These are phyloP conservation scores for Trachythela sp. DNA, from an alignment of 64 coral and sea anemone species.

Conservation along the genomic window DNA sequence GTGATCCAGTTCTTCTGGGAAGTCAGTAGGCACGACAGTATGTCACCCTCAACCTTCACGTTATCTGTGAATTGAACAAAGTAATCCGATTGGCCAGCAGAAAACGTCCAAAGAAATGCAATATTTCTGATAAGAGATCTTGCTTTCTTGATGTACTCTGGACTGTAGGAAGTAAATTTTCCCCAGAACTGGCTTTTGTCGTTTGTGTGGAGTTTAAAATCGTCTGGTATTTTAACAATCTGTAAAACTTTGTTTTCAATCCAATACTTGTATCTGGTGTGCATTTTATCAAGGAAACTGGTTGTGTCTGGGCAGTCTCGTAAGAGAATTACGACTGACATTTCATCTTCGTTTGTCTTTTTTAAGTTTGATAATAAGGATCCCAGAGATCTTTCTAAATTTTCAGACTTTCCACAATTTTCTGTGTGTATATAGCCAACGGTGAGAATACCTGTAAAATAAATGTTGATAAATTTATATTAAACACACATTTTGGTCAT, in stretches of 20 bases:
- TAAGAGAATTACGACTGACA: background rate
- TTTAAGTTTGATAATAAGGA: background rate
- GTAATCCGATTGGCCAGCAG: background rate
- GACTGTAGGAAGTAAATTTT: background rate
- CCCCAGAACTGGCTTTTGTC: background rate
- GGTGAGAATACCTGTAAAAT: background rate
- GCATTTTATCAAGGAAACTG: background rate
- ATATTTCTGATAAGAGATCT: background rate
- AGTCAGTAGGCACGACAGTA: background rate
- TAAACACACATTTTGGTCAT: background rate
- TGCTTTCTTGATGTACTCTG: background rate
- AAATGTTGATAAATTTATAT: background rate
- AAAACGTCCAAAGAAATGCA: background rate
- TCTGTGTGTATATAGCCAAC: background rate
- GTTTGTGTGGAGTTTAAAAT: background rate
- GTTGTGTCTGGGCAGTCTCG: background rate
- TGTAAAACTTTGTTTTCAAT: background rate
- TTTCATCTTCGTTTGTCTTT: background rate
- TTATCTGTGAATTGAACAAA: background rate
- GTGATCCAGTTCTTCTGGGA: background rate
- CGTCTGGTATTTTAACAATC: background rate
- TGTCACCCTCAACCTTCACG: background rate
- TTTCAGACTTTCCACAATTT: background rate
- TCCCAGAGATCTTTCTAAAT: background rate
- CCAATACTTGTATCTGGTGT: background rate